Percentiles rank a stretch among this genome's conserved stretches.
phyloP scores from a whole-genome alignment of 2,888 invertebrate genomes.

The Eurytoma adleriae region DNA sequence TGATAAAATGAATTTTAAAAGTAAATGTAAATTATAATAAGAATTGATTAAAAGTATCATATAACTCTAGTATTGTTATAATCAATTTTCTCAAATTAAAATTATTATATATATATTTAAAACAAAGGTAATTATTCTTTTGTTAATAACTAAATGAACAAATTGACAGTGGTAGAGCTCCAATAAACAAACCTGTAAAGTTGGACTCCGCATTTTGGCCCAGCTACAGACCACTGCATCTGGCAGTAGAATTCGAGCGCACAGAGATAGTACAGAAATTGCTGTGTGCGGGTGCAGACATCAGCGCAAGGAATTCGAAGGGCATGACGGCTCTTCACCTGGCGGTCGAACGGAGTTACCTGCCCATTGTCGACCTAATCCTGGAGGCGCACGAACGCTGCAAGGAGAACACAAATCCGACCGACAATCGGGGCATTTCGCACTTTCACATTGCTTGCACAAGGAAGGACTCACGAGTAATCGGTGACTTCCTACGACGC shows the following conservation, averaged over 20 bases:
- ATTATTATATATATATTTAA: background rate
- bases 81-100: background rate
- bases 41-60: too few relatives aligned
- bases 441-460: slow-evolving; percentile 18
- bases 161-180: too few relatives aligned
- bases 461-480: background rate
- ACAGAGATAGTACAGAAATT: background rate
- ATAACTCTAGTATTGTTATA: background rate
- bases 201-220: slow-evolving; percentile 25
- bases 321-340: slow-evolving; percentile 36
- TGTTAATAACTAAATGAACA: too few relatives aligned
- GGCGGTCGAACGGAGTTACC: slow-evolving; percentile 3
- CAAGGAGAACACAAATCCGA: background rate
- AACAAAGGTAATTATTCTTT: too few relatives aligned
- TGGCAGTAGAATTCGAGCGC: slow-evolving; percentile 6
- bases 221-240: slow-evolving; percentile 17
- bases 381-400: background rate
- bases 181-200: slow-evolving; percentile 1
- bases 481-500: background rate
- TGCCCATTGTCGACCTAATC: background rate
- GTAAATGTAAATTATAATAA: too few relatives aligned
- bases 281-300: slow-evolving; percentile 16
- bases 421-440: slow-evolving; percentile 3
- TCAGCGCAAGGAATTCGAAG: slow-evolving; percentile 12
- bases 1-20: too few relatives aligned